Base-by-base conservation (phyloP, 2,888 invertebrate genomes). In the Synergus japonicus region DNA sequence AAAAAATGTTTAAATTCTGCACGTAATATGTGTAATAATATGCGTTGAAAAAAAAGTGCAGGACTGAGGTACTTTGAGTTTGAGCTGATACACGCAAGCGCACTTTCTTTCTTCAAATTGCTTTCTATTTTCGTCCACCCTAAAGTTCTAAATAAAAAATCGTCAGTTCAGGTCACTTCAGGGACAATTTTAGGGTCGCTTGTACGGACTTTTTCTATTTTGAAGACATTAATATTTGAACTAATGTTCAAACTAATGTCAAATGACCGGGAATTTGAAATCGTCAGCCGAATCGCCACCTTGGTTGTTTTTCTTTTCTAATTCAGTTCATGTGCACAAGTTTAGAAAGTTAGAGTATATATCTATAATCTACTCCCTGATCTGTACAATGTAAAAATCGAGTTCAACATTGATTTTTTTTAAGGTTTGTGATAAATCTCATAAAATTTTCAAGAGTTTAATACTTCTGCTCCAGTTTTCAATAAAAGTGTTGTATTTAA, bases 111-210 rank as follows among this genome's bases (percentile, higher is more conserved):
- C 49, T 29, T 49, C 29, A 49, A 49, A 29, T 29, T 41, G 41
- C 54, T 73, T 73, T 73, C 73, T 73, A 73, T 73, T 73, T 54
- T 73, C 12, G 37, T n/a, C 37, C 29, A 49, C 37, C 54, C n/a
- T 13, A 43, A 41, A 66, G n/a, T 43, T 54, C 41, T 29, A 46
- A 69, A 73, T 54, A 54, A 69, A 73, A 73, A 63, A 63, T 29
- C 7, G 29, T 9, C n/a, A 12, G 29, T 5, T 13, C 49, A 49
- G 46, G 29, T 15, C 9, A 29, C 22, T 29, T 29, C 1, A 1
- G 22, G 22, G 22, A 29, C 18, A 4, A n/a, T 18, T 69, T 46
- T 69, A 49, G 69, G 69, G 15, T 46, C 46, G 46, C 22, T 49
- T 54, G 2, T 54, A 3, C 37, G 0, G 5, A 37, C 37, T 37